These are phyloP conservation scores for Nudaria mundana DNA, from an alignment of 2,888 invertebrate genomes.

Conservation along the genomic window DNA sequence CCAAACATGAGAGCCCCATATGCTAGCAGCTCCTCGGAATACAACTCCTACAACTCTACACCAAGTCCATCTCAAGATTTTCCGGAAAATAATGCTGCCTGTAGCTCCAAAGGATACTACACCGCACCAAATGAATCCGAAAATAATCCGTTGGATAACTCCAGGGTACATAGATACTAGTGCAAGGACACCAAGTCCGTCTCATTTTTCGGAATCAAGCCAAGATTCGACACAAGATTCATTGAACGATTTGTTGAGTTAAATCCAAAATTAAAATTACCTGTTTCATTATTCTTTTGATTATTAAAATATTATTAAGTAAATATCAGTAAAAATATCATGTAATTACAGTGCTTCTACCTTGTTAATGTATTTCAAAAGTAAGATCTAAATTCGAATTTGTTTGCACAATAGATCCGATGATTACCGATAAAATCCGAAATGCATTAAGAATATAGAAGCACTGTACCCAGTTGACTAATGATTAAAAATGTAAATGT, in stretches of 20 bases:
- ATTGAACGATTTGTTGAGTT: conserved; percentile 27
- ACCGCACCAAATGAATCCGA: conserved; percentile 21
- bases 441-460: too few relatives aligned
- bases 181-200: conserved; percentile 13
- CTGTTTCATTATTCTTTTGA: not conserved
- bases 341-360: too few relatives aligned
- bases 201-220: conserved; percentile 17
- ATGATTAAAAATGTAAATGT: too few relatives aligned
- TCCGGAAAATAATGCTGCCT: too few relatives aligned
- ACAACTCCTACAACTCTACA: conserved; percentile 25
- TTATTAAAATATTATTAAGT: not conserved
- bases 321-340: too few relatives aligned
- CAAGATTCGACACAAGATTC: conserved; percentile 23
- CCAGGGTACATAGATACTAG: conserved; percentile 11
- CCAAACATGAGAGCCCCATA: conserved; percentile 25
- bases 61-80: too few relatives aligned
- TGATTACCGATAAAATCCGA: too few relatives aligned
- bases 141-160: conserved; percentile 19
- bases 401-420: too few relatives aligned
- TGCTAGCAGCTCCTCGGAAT: conserved; percentile 22
- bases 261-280: conserved; percentile 24
- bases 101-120: too few relatives aligned
- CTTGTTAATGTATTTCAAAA: too few relatives aligned
- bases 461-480: too few relatives aligned
- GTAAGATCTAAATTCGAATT: too few relatives aligned